Conservation (phyloP, 2,888 invertebrate species). For the Iselma pallidipennis region DNA sequence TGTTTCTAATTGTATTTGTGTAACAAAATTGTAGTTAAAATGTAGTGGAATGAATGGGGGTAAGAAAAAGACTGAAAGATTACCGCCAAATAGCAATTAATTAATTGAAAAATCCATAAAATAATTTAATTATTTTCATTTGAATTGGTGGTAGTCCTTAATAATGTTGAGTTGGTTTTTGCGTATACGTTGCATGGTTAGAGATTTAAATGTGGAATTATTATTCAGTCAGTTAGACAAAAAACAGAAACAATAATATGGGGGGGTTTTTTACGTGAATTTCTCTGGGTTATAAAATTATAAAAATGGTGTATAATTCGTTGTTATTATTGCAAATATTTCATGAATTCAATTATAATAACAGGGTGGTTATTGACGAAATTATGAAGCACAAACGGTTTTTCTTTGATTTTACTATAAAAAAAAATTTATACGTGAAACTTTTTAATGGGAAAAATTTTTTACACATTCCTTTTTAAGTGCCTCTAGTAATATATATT, state of each 20-base stretch:
- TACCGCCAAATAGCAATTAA: conserved; percentile 16
- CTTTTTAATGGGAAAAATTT: conserved; percentile 23
- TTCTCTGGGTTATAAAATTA: conserved; percentile 8
- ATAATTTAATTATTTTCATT: conserved; percentile 2
- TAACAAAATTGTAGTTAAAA: conserved; percentile 13
- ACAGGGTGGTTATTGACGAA: conserved; percentile 30
- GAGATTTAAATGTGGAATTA: conserved; percentile 6
- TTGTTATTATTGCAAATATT: conserved; percentile 8
- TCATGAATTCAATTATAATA: conserved; percentile 15
- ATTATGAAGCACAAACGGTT: conserved; percentile 18
- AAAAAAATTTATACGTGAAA: conserved; percentile 8
- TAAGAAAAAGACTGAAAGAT: conserved; percentile 26
- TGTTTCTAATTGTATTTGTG: conserved; percentile 15
- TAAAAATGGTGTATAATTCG: neutral
- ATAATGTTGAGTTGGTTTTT: conserved; percentile 19
- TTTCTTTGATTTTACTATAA: conserved; percentile 5
- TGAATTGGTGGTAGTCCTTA: conserved; percentile 18
- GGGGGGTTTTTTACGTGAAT: conserved; percentile 6
- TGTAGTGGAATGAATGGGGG: conserved; percentile 19
- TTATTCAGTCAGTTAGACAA: neutral
- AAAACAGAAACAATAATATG: neutral
- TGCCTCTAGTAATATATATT: no score
- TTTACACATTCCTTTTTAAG: conserved; percentile 45
- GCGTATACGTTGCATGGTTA: conserved; percentile 15
- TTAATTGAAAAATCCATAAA: neutral